Conservation (phyloP, 1,140 invertebrate species). For the Drosophila grimshawi region DNA sequence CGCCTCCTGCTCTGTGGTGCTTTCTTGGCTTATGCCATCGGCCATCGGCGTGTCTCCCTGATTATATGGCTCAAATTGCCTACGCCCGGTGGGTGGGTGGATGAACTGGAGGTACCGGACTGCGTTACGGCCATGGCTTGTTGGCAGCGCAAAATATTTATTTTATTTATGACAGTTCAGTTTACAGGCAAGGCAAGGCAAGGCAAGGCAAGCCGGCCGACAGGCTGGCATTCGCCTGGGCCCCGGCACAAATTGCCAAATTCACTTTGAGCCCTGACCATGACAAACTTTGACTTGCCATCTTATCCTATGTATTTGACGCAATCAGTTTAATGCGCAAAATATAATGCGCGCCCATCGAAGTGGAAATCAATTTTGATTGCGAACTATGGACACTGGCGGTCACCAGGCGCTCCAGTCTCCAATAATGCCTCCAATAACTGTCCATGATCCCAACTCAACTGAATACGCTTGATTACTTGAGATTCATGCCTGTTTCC, state of each 20-base stretch:
- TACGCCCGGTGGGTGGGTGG: constrained; percentile 9
- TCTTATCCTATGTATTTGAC: constrained; percentile 25
- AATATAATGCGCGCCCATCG: constrained; percentile 46
- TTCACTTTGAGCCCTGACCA: constrained; percentile 39
- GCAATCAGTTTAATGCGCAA: constrained; percentile 49
- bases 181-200: constrained; percentile 28
- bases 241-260: constrained; percentile 36
- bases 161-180: constrained; percentile 62
- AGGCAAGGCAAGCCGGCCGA: neutral
- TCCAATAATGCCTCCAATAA: neutral
- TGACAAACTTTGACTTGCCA: constrained; percentile 43
- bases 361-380: constrained; percentile 59
- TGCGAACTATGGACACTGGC: constrained; percentile 32
- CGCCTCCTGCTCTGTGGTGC: constrained; percentile 25
- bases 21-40: constrained; percentile 18
- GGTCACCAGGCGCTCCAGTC: constrained; percentile 1
- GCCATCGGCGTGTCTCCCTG: constrained; percentile 25
- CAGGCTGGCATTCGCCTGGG: neutral
- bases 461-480: constrained; percentile 11
- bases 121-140: constrained; percentile 17
- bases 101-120: too few relatives aligned
- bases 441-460: neutral
- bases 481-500: neutral
- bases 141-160: constrained; percentile 53
- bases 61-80: constrained; percentile 57